Evolutionary conservation across 2,797 vertebrate species (phyloP), one percentile per base, ranked within the genome.

Genomic region (Chrysocyon brachyurus): DNA sequence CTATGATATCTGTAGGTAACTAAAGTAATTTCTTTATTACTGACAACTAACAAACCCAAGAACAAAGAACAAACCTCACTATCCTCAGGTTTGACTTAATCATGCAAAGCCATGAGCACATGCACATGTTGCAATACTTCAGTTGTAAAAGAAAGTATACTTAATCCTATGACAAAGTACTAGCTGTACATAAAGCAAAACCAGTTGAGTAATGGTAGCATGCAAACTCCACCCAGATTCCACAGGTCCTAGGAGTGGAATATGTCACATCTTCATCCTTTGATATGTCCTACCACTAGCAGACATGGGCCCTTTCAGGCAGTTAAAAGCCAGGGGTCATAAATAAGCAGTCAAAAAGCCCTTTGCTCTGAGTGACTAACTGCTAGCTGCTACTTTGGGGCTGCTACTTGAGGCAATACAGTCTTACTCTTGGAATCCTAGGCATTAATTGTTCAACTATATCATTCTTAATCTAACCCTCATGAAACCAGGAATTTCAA

Each of bases 321-420:
- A 81, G 46, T 66, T 33, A 70, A 68, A 1, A 78, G 36, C 46
- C 70, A 70, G 40, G 54, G 57, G 2, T 68, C 46, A 66, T 10
- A 92, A 72, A 54, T 14, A 64, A 87, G 78, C 52, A 54, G 22
- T 81, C 70, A 52, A 88, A 90, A 70, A 78, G 63, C 3, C 3
- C n/a, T 95, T 88, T 82, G 64, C 57, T 92, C 61, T 59, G 33
- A 93, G 40, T 49, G n/a, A 14, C 57, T 96, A 49, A 88, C 83
- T 82, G 54, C 59, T 95, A 57, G 33, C 6, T 81, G 64, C 17
- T 66, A 17, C 26, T 94, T 64, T 86, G 75, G 52, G 49, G 33
- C 40, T 78, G 26, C 3, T 63, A 26, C 54, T 36, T 79, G 52
- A 68, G 46, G 15, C 19, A 81, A 33, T 66, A 6, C 4, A 28